Percentiles rank a stretch among this genome's conserved stretches.
phyloP scores from a whole-genome alignment of 2,113 vertebrate species.

The Melanerpes formicivorus region DNA sequence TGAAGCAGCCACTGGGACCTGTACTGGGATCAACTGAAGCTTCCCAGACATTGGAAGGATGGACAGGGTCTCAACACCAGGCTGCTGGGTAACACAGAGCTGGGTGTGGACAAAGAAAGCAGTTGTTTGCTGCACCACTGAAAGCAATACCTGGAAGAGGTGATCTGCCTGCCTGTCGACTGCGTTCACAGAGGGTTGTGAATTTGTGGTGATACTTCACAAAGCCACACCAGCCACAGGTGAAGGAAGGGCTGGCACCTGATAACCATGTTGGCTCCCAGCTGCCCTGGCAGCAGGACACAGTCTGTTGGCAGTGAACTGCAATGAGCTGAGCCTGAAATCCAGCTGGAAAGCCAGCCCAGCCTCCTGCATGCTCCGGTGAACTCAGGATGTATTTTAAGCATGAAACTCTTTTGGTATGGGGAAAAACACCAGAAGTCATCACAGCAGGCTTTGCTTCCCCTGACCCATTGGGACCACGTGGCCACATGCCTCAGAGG shows the following conservation, averaged over 20 bases:
- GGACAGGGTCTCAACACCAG: background rate
- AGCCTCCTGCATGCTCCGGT: fast-evolving
- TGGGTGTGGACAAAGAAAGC: background rate
- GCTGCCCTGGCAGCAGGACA: background rate
- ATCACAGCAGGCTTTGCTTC: background rate
- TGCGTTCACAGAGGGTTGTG: background rate
- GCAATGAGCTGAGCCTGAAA: background rate
- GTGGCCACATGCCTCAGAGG: background rate
- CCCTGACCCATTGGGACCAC: background rate
- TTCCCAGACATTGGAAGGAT: background rate
- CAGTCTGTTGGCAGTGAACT: background rate
- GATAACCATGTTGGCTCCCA: background rate
- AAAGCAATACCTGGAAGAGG: background rate
- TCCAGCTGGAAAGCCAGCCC: background rate
- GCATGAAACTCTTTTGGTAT: background rate
- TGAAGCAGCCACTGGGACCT: background rate
- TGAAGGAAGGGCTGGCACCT: background rate
- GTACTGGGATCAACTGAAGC: background rate
- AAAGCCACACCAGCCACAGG: background rate
- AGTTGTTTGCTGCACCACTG: background rate
- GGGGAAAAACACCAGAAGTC: background rate
- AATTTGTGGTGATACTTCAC: background rate
- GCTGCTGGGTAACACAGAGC: background rate
- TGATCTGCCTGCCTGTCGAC: fast-evolving
- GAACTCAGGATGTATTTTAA: fast-evolving